phyloP scores from a whole-genome alignment of 2,888 invertebrate species.

The Plagodis dolabraria region DNA sequence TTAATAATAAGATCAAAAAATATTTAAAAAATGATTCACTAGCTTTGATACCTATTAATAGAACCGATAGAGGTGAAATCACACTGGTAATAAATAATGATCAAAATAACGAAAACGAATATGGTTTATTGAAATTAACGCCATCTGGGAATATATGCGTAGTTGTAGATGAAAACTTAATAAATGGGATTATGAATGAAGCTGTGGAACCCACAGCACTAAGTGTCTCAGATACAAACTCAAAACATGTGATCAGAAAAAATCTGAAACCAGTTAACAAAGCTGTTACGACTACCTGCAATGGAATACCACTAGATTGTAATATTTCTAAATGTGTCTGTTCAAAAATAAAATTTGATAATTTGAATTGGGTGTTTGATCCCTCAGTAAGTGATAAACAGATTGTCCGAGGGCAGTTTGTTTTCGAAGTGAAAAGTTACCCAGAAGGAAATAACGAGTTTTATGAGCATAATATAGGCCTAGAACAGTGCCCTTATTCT shows the following conservation, averaged over 20 bases:
- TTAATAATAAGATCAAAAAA: conserved; percentile 55
- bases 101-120: conserved; percentile 35
- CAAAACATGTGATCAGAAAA: conserved; percentile 34
- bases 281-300: conserved; percentile 51
- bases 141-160: conserved; percentile 61
- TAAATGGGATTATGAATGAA: conserved; percentile 36
- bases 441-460: conserved; percentile 13
- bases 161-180: conserved; percentile 46
- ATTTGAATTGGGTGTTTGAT: neutral
- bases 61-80: conserved; percentile 53
- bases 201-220: neutral
- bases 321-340: conserved; percentile 52
- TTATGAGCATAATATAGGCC: conserved; percentile 24
- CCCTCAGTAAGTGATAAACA: conserved; percentile 7
- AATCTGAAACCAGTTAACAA: conserved; percentile 43
- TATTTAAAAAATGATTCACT: conserved; percentile 47
- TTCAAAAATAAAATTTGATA: conserved; percentile 29
- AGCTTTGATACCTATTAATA: conserved; percentile 50
- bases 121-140: conserved; percentile 59
- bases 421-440: conserved; percentile 25
- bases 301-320: conserved; percentile 44
- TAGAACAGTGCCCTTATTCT: conserved; percentile 1
- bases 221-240: conserved; percentile 11
- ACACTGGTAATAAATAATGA: conserved; percentile 48
- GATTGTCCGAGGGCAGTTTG: conserved; percentile 13